phyloP scores from a whole-genome alignment of 2,888 invertebrate species.

The Hybos culiciformis region DNA sequence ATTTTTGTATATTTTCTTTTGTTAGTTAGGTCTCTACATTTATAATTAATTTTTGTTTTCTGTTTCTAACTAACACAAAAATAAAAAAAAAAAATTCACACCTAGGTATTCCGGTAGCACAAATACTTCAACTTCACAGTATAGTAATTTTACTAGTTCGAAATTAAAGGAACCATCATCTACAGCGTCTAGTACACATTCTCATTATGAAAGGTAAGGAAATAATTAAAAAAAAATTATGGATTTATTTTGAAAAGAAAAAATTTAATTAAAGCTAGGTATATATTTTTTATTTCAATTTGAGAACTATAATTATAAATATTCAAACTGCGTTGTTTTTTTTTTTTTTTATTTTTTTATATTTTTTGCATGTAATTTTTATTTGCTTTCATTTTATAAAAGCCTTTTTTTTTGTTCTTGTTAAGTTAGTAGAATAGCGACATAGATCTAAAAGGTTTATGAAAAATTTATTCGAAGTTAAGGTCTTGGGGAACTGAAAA shows the following conservation, averaged over 20 bases:
- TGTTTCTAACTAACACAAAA: too few species aligned
- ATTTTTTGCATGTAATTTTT: neutral
- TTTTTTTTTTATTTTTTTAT: neutral
- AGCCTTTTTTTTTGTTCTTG: too few species aligned
- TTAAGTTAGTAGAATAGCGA: too few species aligned
- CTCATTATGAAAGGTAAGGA: constrained; percentile 36
- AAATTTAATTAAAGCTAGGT: too few species aligned
- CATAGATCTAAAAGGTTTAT: too few species aligned
- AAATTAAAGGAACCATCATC: constrained; percentile 35
- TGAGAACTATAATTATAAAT: neutral
- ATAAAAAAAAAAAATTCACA: too few species aligned
- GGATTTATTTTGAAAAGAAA: too few species aligned
- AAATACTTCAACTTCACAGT: constrained; percentile 34
- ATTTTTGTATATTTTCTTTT: too few species aligned
- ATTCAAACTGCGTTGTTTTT: neutral
- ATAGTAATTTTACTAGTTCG: constrained; percentile 36
- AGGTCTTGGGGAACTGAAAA: too few species aligned
- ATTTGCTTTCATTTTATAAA: too few species aligned
- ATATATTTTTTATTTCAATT: neutral
- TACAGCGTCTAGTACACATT: constrained; percentile 28
- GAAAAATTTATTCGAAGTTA: too few species aligned
- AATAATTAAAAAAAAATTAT: neutral
- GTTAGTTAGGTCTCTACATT: too few species aligned
- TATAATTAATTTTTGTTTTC: neutral
- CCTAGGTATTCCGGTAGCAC: constrained; percentile 35